Evolutionary conservation across 2,888 invertebrate species (phyloP).

Genomic region (Netelia virgata): DNA sequence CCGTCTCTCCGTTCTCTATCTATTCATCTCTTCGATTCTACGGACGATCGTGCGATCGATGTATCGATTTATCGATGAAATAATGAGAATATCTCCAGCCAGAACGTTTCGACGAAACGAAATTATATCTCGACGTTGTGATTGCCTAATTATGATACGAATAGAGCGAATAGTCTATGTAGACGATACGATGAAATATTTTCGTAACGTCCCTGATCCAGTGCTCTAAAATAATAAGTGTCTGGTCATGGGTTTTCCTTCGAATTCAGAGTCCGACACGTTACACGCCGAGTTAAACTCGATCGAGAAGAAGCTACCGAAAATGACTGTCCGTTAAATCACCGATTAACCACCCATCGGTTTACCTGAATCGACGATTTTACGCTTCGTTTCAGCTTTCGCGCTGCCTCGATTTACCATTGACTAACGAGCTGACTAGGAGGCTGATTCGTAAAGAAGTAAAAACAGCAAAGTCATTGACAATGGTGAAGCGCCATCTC

Average conservation of each 20-base stretch:
- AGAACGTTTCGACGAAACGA: neutral
- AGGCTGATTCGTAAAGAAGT: constrained; percentile 2
- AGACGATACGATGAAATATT: constrained; percentile 5
- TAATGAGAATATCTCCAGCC: constrained; percentile 1
- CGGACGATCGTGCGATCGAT: constrained; percentile 59
- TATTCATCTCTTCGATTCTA: constrained; percentile 17
- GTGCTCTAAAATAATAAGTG: constrained; percentile 74
- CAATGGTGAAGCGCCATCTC: constrained; percentile 13
- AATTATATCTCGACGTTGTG: neutral
- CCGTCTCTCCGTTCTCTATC: constrained; percentile 30
- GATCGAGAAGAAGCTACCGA: constrained; percentile 72
- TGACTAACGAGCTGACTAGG: constrained; percentile 67
- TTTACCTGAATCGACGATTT: constrained; percentile 77
- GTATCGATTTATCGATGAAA: constrained; percentile 58
- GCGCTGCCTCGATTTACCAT: constrained; percentile 53
- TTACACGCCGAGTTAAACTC: constrained; percentile 41
- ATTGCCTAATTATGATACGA: neutral
- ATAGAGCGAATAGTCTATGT: neutral
- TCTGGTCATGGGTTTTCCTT: constrained; percentile 76
- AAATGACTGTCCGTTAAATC: constrained; percentile 74
- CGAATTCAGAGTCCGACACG: constrained; percentile 62
- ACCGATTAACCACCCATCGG: constrained; percentile 75
- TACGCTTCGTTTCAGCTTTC: constrained; percentile 75
- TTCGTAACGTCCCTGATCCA: neutral
- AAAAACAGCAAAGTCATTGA: constrained; percentile 51